Evolutionary conservation across 2,888 invertebrate genomes (phyloP).

Genomic region (Diloba caeruleocephala): DNA sequence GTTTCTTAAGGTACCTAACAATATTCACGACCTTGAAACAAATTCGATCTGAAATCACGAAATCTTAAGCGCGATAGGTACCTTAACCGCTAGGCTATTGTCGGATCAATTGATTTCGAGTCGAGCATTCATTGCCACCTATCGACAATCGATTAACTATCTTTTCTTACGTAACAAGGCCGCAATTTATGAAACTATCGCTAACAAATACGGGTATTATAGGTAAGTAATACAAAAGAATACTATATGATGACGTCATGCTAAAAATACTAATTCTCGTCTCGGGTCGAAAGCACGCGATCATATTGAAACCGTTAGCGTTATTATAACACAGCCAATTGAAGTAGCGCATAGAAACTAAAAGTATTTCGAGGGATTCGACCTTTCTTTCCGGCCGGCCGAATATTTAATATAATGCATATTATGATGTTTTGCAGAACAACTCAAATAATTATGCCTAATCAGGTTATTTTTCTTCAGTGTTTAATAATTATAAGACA

Average conservation of each 20-base stretch:
- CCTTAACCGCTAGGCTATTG: not conserved
- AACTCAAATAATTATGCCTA: too few species aligned
- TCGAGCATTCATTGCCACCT: not conserved
- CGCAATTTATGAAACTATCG: conserved; percentile 7
- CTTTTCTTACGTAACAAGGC: conserved; percentile 17
- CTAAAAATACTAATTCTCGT: conserved; percentile 19
- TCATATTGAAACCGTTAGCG: conserved; percentile 34
- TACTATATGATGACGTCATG: conserved; percentile 39
- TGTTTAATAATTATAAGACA: too few species aligned
- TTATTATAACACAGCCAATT: conserved; percentile 20
- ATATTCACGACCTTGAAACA: not conserved
- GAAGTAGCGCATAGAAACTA: conserved; percentile 19
- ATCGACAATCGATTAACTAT: not conserved
- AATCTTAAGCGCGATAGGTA: not conserved
- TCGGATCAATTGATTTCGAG: not conserved
- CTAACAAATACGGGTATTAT: conserved; percentile 16
- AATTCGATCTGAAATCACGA: not conserved
- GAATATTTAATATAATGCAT: not conserved
- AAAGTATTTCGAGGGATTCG: conserved; percentile 12
- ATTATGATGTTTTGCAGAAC: not conserved
- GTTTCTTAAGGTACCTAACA: too few species aligned
- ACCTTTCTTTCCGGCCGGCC: conserved; percentile 4
- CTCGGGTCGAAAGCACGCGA: conserved; percentile 25
- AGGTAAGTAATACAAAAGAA: conserved; percentile 28
- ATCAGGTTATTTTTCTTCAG: too few species aligned